Base-by-base conservation (phyloP, 1,140 invertebrate genomes). In the Cheumatopsyche charites region DNA sequence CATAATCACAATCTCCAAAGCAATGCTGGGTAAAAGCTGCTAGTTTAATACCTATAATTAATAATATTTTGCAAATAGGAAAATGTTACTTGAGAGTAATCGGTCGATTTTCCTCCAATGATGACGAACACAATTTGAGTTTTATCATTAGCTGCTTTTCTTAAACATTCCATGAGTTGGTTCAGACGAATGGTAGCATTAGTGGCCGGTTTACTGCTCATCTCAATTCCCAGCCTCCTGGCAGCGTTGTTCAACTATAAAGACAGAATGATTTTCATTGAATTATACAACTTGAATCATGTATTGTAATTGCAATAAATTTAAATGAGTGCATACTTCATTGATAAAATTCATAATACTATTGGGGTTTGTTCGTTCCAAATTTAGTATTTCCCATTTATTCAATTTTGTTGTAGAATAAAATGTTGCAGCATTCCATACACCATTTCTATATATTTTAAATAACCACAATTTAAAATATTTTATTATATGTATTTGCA, bases 391-490 rank as follows among this genome's bases (percentile, higher is more conserved):
- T 15, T 29, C 42, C 74, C 74, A 75, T 17, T 67, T 62, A 7
- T 19, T 1, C 1, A 75, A 49, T 2, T 23, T 70, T 13, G 62
- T 67, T 5, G 61, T 6, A 1, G 6, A 36, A 7, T n/a, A 58
- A 78, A 87, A 88, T 70, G 52, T 70, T 0, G 72, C 45, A 0
- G 77, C 70, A 6, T 75, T 78, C 88, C 87, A 88, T 7, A 81
- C 77, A 21, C 87, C 87, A 76, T 76, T 82, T 0, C 1, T 42
- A 47, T 17, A 65, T 23, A 29, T 29, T n/a, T n/a, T n/a, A n/a
- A 62, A 29, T 23, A 62, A 62, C 11, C n/a, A 25, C 6, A 61
- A 7, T 21, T 61, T 61, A n/a, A 61, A 52, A 52, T 13, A 13
- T 52, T 9, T 9, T 9, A 52, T 52, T 52, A 52, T 52, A n/a